Base-by-base conservation (phyloP, 2,888 invertebrate genomes). In the Uropetala carovei region DNA sequence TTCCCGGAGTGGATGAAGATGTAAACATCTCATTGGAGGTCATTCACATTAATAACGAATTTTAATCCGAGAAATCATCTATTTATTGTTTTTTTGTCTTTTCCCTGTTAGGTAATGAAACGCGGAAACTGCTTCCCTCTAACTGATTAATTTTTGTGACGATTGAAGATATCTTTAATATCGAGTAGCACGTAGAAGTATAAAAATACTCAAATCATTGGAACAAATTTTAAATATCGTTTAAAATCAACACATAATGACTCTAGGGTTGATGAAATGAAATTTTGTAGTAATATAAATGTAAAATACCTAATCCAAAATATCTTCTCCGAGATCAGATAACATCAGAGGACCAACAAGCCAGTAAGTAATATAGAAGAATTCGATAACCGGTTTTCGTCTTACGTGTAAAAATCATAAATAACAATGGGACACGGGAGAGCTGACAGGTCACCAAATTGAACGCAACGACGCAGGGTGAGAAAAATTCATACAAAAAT, bases 21-120 rank as follows among this genome's bases (percentile, higher is more conserved):
- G 30, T 86, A 86, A 86, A 30, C 86, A 27, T 27, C 27, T 27
- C 86, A 30, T 60, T 60, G 59, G 86, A 60, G 59, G 30, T 86
- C 11, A 13, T 86, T 30, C 59, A 86, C 27, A 27, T 86, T 60
- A 86, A 86, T 85, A 58, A 22, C 57, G 68, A 68, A 68, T 27
- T 75, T 75, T 75, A 11, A 7, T 27, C 22, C 75, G 75, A 75
- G 75, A 75, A 75, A 22, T 27, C 27, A 27, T 75, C 27, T 8
- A 75, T 13, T 13, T 22, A n/a, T n/a, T 11, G 75, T 27, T 10
- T 27, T 75, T 75, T 75, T 75, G 11, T 75, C 75, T 75, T 10
- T 22, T 4, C 13, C 11, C 43, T 27, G 75, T 75, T 13, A 27
- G 75, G 13, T 75, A 22, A 75, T 27, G 11, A 75, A 75, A 13